Percentiles rank a stretch among this genome's conserved stretches.
Conservation (phyloP, 2,797 vertebrate species). For the Harpagifer antarcticus region DNA sequence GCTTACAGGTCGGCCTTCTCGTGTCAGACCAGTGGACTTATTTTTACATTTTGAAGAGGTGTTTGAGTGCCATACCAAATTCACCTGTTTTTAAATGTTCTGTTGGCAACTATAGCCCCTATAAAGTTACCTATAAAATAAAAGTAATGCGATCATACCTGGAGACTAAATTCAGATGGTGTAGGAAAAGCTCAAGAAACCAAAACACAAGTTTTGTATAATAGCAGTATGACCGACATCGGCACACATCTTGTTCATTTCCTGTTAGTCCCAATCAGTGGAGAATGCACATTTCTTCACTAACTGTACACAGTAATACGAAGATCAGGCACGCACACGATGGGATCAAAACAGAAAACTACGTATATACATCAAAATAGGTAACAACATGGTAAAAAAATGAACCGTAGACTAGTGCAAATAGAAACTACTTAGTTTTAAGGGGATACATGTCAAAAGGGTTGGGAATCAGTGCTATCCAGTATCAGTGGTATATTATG, state of each 20-base stretch:
- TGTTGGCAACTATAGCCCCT: not conserved
- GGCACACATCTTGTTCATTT: constrained; percentile 2
- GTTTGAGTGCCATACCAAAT: not conserved
- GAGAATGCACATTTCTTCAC: not conserved
- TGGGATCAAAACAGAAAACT: not conserved
- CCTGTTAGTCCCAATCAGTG: not conserved
- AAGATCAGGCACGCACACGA: not conserved
- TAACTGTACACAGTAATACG: not conserved
- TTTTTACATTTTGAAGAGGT: not conserved
- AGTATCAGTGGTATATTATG: not conserved
- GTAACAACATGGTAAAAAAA: not conserved
- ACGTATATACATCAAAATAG: not conserved
- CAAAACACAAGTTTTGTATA: not conserved
- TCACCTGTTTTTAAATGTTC: not conserved
- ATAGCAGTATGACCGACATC: not conserved
- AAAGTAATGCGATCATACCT: not conserved
- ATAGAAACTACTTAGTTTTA: not conserved
- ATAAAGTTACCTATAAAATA: not conserved
- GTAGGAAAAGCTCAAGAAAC: not conserved
- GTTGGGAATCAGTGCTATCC: not conserved
- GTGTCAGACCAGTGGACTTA: not conserved
- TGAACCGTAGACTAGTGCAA: not conserved
- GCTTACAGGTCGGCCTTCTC: not conserved
- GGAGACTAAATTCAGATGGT: constrained; percentile 4
- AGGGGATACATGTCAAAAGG: not conserved